Conservation (phyloP, 2,797 vertebrate genomes). For the Takifugu rubripes region DNA sequence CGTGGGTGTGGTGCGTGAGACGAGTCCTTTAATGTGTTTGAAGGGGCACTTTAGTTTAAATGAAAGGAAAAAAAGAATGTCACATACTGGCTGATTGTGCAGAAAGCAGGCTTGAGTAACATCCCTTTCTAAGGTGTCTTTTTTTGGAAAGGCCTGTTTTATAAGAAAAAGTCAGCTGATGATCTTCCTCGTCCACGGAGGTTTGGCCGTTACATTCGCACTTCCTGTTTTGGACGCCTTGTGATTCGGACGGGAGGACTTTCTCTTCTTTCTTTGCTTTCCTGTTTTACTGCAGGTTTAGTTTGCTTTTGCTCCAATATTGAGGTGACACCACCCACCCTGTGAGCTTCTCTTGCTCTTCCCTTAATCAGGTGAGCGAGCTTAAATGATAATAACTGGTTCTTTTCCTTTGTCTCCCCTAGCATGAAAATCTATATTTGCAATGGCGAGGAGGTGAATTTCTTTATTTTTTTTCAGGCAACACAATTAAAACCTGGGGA, state of each 20-base stretch:
- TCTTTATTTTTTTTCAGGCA: no score
- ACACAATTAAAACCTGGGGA: no score
- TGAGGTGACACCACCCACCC: no score
- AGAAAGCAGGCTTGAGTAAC: background rate
- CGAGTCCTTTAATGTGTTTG: slow-evolving; percentile 5
- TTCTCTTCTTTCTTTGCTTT: slow-evolving; percentile 56
- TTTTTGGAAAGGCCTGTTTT: slow-evolving; percentile 39
- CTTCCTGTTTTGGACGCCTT: slow-evolving; percentile 54
- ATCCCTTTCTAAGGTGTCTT: background rate
- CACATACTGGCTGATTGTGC: background rate
- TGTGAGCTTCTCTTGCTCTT: no score
- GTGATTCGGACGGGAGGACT: slow-evolving; percentile 43
- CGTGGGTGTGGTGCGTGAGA: slow-evolving; percentile 44
- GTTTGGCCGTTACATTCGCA: background rate
- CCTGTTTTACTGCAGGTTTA: slow-evolving; percentile 21
- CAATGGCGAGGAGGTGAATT: no score
- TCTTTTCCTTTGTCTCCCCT: no score
- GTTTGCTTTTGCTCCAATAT: no score
- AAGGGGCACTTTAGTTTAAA: slow-evolving; percentile 6
- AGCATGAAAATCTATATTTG: no score
- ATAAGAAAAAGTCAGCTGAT: slow-evolving; percentile 23
- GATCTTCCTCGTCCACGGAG: slow-evolving; percentile 12
- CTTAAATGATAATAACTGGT: no score
- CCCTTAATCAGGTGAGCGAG: no score
- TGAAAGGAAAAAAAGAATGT: background rate